Conservation (phyloP, 2,797 vertebrate genomes). For the Pelochelys cantorii region DNA sequence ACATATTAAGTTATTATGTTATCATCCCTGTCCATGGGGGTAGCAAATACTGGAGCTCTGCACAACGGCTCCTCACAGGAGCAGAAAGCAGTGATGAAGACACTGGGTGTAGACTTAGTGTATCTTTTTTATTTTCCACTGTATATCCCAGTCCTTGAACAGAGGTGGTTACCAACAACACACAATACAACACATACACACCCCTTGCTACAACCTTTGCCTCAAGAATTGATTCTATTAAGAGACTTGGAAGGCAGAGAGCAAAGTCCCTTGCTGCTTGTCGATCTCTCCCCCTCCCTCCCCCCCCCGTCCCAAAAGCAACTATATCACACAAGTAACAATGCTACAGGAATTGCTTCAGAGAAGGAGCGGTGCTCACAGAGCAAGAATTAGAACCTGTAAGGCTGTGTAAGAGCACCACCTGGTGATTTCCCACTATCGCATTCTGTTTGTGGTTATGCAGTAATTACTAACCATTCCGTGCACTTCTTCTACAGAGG, state of each 20-base stretch:
- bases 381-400: not conserved
- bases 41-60: not conserved
- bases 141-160: not conserved
- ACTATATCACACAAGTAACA: not conserved
- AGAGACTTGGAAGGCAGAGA: not conserved
- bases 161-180: not conserved
- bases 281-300: not conserved
- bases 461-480: not conserved
- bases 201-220: not conserved
- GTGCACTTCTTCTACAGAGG: not conserved
- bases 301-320: not conserved
- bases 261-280: not conserved
- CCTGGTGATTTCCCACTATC: not conserved
- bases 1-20: not conserved
- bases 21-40: not conserved
- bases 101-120: not conserved
- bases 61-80: not conserved
- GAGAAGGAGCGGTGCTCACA: not conserved
- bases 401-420: not conserved
- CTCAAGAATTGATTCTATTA: not conserved
- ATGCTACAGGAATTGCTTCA: not conserved
- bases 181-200: too few species aligned
- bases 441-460: not conserved
- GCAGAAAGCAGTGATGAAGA: too few species aligned
- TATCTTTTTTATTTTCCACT: not conserved